Percentiles rank a stretch among this genome's conserved stretches.
These are phyloP conservation scores for Magallana ariakensis DNA, from an alignment of 1,140 invertebrate genomes.

Conservation along the genomic window DNA sequence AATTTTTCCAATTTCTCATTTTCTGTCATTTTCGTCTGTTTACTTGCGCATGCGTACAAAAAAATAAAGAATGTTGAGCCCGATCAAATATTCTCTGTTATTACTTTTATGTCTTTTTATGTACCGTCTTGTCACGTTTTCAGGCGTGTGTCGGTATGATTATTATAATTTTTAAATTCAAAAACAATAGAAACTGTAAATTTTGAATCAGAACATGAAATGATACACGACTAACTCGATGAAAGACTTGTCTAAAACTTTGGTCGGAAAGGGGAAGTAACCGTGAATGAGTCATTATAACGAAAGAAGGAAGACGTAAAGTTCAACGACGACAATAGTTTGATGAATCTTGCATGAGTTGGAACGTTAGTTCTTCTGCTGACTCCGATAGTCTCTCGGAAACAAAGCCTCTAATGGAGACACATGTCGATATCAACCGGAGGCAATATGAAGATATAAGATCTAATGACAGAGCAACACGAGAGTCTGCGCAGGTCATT, in stretches of 20 bases:
- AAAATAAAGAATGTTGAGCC: conserved; percentile 9
- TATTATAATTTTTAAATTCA: too few relatives aligned
- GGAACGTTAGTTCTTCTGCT: conserved; percentile 1
- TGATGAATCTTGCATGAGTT: conserved; percentile 4
- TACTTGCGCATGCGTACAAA: conserved; percentile 48
- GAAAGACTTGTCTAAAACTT: background rate
- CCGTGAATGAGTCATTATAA: background rate
- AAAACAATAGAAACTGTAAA: too few relatives aligned
- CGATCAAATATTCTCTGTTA: background rate
- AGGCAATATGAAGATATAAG: conserved; percentile 17
- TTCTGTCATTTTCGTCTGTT: conserved; percentile 45
- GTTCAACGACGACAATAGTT: background rate
- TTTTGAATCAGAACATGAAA: background rate
- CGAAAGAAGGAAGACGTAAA: background rate
- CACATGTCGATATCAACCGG: background rate
- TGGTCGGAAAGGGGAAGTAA: background rate
- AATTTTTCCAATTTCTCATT: conserved; percentile 19
- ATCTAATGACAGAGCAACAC: conserved; percentile 10
- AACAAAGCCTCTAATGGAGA: conserved; percentile 5
- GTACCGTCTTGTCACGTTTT: too few relatives aligned
- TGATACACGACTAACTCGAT: background rate
- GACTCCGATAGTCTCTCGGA: conserved; percentile 12
- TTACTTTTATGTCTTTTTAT: too few relatives aligned
- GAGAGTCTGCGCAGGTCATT: background rate
- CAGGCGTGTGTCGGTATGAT: too few relatives aligned